Conservation (phyloP, 2,113 vertebrate species). For the Actinemys pallida region DNA sequence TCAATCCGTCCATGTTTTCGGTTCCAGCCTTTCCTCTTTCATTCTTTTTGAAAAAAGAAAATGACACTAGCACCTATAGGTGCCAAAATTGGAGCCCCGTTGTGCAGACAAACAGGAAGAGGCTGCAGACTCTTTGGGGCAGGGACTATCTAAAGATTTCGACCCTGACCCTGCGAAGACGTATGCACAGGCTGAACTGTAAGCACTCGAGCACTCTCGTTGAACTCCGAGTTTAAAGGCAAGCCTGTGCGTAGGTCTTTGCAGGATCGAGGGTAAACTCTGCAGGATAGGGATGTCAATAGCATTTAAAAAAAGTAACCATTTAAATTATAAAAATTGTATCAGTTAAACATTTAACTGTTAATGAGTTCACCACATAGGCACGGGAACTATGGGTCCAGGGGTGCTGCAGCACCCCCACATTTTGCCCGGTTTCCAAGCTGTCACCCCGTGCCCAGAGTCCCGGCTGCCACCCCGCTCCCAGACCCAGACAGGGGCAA, state of each 20-base stretch:
- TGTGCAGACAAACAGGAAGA: fast-evolving
- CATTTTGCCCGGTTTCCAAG: too few species aligned
- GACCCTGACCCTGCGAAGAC: fast-evolving
- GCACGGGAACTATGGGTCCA: too few species aligned
- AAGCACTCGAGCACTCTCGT: background rate
- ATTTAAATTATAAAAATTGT: too few species aligned
- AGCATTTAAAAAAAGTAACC: too few species aligned
- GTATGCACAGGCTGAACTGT: background rate
- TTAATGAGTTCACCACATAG: too few species aligned
- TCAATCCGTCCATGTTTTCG: background rate
- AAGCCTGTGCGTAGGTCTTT: background rate
- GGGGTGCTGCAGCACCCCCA: too few species aligned
- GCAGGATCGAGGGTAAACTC: background rate
- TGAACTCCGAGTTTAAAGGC: background rate
- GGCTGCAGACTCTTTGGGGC: too few species aligned
- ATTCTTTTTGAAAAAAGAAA: background rate
- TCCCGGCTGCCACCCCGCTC: too few species aligned
- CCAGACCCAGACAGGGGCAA: too few species aligned
- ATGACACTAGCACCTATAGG: background rate
- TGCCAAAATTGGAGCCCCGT: background rate
- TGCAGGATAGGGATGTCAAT: background rate
- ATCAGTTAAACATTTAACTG: too few species aligned
- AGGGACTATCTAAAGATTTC: background rate
- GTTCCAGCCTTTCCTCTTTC: background rate
- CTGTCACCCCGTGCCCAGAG: too few species aligned